Percentiles rank a stretch among this genome's conserved stretches.
These are phyloP conservation scores for Fregata magnificens DNA, from an alignment of 2,113 vertebrate genomes.

Conservation along the genomic window DNA sequence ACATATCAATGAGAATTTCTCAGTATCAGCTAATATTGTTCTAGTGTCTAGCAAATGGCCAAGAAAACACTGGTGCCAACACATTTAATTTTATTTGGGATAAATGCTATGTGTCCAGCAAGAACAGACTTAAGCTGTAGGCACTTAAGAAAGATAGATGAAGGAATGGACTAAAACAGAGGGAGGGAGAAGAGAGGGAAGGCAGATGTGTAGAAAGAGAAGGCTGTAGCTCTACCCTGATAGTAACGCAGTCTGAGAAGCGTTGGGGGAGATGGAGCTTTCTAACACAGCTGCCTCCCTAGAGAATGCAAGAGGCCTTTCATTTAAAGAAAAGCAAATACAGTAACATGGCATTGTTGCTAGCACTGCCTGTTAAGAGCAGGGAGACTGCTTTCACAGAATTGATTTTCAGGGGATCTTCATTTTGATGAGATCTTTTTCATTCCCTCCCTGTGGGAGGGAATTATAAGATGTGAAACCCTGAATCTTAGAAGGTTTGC, in stretches of 20 bases:
- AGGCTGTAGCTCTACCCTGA: not conserved
- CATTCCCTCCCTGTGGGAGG: not conserved
- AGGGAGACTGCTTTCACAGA: not conserved
- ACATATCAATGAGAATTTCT: not conserved
- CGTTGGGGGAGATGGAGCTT: not conserved
- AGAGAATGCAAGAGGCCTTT: not conserved
- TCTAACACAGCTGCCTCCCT: not conserved
- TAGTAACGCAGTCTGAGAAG: not conserved
- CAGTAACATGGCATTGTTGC: not conserved
- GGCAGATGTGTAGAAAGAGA: not conserved
- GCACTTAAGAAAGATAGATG: not conserved
- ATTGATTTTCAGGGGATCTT: not conserved
- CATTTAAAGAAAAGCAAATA: not conserved
- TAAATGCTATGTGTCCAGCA: not conserved
- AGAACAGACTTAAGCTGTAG: not conserved
- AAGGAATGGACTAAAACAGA: not conserved
- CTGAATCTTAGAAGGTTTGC: not conserved
- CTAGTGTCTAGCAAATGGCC: not conserved
- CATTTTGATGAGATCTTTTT: constrained; percentile 18
- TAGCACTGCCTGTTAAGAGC: not conserved
- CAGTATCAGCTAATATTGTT: not conserved
- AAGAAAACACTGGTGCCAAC: not conserved
- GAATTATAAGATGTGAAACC: not conserved
- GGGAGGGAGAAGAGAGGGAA: not conserved
- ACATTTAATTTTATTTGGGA: not conserved